Conservation (phyloP, 2,113 vertebrate species). For the Bothrops jararaca region DNA sequence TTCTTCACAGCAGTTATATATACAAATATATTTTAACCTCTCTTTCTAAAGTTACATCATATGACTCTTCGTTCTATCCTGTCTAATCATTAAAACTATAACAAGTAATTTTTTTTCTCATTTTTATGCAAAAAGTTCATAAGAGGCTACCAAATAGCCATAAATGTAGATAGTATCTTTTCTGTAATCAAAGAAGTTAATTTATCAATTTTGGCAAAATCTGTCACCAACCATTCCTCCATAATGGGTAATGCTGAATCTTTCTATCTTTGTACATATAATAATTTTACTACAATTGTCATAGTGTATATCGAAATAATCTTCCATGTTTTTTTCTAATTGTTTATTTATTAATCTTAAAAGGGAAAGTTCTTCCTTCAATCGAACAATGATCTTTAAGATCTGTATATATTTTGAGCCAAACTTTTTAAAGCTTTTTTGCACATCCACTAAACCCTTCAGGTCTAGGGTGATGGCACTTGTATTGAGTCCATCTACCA, state of each 20-base stretch:
- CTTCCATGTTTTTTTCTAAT: neutral
- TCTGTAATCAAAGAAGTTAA: neutral
- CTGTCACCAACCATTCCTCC: neutral
- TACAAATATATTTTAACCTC: neutral
- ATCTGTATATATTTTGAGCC: neutral
- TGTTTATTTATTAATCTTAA: neutral
- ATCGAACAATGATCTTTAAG: neutral
- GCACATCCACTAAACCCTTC: neutral
- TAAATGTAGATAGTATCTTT: neutral
- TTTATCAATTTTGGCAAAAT: neutral
- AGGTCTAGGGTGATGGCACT: neutral
- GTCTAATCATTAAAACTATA: neutral
- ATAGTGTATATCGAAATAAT: neutral
- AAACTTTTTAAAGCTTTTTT: neutral
- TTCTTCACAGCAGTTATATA: neutral
- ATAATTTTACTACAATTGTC: neutral
- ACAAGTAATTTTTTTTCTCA: neutral
- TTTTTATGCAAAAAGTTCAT: neutral
- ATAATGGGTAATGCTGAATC: neutral
- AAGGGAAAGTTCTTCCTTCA: neutral
- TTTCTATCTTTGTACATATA: neutral
- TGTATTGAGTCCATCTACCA: neutral
- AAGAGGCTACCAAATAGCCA: neutral
- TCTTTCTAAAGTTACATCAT: neutral
- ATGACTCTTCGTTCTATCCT: neutral